A percentile compares a stretch with the other conserved stretches of the same genome.
phyloP scores from a whole-genome alignment of 2,113 vertebrate species.

The Rhinopithecus roxellana region DNA sequence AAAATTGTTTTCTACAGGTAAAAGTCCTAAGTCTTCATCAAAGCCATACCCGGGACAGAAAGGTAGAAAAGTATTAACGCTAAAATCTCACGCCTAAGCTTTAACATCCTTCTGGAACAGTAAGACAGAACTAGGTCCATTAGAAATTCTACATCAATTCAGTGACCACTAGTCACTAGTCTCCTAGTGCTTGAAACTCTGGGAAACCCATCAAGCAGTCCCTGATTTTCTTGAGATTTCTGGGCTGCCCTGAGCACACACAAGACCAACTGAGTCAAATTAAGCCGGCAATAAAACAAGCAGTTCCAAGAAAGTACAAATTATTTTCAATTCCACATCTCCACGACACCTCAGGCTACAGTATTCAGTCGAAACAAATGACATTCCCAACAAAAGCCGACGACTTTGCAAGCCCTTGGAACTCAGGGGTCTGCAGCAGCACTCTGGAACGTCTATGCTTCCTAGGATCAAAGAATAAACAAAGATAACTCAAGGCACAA shows the following conservation, averaged over 20 bases:
- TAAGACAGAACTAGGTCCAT: not conserved
- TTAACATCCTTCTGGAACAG: not conserved
- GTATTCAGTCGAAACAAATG: not conserved
- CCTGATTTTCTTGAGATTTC: not conserved
- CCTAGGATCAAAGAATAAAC: not conserved
- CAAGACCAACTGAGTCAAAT: not conserved
- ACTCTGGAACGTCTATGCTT: not conserved
- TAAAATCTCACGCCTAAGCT: not conserved
- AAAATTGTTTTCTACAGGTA: not conserved
- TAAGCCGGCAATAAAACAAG: not conserved
- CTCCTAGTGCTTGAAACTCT: not conserved
- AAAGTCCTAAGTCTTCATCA: not conserved
- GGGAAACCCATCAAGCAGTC: not conserved
- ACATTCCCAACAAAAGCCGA: slow-evolving; percentile 1
- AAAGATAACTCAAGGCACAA: not conserved
- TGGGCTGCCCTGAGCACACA: not conserved
- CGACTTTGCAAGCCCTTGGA: not conserved
- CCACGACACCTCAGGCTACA: not conserved
- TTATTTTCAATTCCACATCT: not conserved
- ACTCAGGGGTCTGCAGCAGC: not conserved
- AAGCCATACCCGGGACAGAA: not conserved
- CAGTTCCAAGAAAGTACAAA: slow-evolving; percentile 31
- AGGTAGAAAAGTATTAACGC: not conserved
- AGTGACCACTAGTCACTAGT: not conserved
- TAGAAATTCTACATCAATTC: not conserved